These are phyloP conservation scores for Phymorhynchus buccinoides DNA, from an alignment of 1,140 invertebrate species.

Conservation along the genomic window DNA sequence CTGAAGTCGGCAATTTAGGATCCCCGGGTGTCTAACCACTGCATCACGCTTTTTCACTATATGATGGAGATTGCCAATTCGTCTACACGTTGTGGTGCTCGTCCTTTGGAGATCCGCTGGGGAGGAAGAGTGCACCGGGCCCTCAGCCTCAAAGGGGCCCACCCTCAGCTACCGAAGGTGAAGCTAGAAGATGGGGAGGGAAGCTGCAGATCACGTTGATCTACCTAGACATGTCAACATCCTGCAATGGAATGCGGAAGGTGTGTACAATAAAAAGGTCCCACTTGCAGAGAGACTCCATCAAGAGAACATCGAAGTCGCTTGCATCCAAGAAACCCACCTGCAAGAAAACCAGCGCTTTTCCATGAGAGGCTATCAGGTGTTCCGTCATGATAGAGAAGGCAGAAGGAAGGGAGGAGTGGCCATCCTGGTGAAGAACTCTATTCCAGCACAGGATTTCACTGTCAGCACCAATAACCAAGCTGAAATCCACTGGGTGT, in stretches of 20 bases:
- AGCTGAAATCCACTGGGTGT: not conserved
- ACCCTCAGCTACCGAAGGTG: too few relatives aligned
- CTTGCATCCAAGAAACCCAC: constrained; percentile 37
- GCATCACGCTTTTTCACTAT: too few relatives aligned
- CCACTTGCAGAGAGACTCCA: constrained; percentile 4
- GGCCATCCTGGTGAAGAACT: not conserved
- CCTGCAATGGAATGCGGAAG: constrained; percentile 38
- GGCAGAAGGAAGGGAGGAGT: constrained; percentile 27
- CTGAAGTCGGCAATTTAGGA: too few relatives aligned
- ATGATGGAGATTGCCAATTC: too few relatives aligned
- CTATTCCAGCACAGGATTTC: not conserved
- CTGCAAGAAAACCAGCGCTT: constrained; percentile 17
- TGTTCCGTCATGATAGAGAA: constrained; percentile 13
- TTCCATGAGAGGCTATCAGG: constrained; percentile 21
- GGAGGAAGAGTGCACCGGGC: too few relatives aligned
- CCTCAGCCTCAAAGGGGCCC: too few relatives aligned
- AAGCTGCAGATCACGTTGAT: too few relatives aligned
- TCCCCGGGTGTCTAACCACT: too few relatives aligned
- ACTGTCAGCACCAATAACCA: not conserved
- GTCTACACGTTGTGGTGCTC: too few relatives aligned
- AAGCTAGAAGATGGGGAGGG: too few relatives aligned
- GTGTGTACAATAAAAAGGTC: constrained; percentile 30
- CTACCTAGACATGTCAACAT: constrained; percentile 7
- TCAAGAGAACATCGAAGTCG: constrained; percentile 30
- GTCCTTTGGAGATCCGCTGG: too few relatives aligned